These are phyloP conservation scores for Hypanus sabinus DNA, from an alignment of 2,113 vertebrate genomes.

Conservation along the genomic window DNA sequence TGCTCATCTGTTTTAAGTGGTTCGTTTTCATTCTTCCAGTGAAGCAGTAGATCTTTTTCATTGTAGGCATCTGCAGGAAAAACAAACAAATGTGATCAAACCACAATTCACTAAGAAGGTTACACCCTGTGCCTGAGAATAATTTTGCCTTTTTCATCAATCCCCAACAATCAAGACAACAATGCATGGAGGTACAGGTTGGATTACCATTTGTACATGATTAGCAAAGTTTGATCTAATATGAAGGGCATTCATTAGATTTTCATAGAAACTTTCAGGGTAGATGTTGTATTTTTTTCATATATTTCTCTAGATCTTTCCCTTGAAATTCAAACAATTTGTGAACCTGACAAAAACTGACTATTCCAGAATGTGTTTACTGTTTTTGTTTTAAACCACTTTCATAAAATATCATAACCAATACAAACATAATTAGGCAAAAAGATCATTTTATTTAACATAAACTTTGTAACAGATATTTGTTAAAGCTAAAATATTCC, in stretches of 20 bases:
- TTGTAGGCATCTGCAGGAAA: conserved; percentile 74
- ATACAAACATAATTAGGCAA: background rate
- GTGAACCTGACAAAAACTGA: background rate
- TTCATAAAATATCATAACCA: background rate
- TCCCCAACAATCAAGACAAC: background rate
- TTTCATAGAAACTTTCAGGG: background rate
- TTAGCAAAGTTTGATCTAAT: background rate
- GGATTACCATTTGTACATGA: background rate
- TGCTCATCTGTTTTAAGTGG: conserved; percentile 77
- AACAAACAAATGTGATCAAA: conserved; percentile 36
- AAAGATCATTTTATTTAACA: background rate
- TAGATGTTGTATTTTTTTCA: background rate
- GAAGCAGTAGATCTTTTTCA: conserved; percentile 85
- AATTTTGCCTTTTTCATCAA: background rate
- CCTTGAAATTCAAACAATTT: background rate
- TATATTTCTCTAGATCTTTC: background rate
- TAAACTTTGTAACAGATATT: background rate
- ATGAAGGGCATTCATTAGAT: background rate
- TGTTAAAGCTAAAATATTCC: no score
- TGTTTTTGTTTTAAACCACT: background rate
- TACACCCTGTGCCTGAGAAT: background rate
- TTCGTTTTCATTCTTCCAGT: conserved; percentile 84
- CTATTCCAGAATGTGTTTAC: background rate
- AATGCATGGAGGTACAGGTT: background rate
- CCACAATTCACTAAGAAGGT: background rate